phyloP scores from a whole-genome alignment of 2,797 vertebrate genomes.

The Enoplosus armatus region DNA sequence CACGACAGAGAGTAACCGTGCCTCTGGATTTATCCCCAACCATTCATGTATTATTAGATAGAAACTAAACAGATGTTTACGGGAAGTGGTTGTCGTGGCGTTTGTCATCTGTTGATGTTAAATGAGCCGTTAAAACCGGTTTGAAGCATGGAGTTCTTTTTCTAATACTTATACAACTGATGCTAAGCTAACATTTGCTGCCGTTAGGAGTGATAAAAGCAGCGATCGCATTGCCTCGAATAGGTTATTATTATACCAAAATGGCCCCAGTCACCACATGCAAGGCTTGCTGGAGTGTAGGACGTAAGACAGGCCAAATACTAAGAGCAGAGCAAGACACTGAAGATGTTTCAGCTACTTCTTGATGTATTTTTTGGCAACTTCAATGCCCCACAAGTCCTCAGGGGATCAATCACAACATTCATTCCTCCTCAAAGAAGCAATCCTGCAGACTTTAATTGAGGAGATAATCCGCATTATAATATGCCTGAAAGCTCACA shows the following conservation, averaged over 20 bases:
- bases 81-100: constrained; percentile 23
- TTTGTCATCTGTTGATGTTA: constrained; percentile 35
- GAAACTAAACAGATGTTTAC: constrained; percentile 43
- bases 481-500: neutral
- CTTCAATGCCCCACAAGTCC: neutral
- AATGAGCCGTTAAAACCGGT: constrained; percentile 22
- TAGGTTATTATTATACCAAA: neutral
- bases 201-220: neutral
- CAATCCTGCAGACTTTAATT: neutral
- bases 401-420: neutral
- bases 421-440: neutral
- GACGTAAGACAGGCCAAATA: neutral
- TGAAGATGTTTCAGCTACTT: neutral
- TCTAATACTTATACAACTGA: neutral
- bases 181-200: constrained; percentile 5
- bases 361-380: neutral
- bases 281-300: neutral
- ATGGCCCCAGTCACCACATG: neutral
- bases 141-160: neutral
- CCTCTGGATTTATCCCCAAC: constrained; percentile 7
- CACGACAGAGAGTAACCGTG: neutral
- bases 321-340: neutral
- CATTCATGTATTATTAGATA: constrained; percentile 24
- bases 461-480: neutral
- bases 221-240: neutral